A percentile compares a stretch with the other conserved stretches of the same genome.
Conservation (phyloP, 2,113 vertebrate genomes). For the Thamnophis sirtalis region DNA sequence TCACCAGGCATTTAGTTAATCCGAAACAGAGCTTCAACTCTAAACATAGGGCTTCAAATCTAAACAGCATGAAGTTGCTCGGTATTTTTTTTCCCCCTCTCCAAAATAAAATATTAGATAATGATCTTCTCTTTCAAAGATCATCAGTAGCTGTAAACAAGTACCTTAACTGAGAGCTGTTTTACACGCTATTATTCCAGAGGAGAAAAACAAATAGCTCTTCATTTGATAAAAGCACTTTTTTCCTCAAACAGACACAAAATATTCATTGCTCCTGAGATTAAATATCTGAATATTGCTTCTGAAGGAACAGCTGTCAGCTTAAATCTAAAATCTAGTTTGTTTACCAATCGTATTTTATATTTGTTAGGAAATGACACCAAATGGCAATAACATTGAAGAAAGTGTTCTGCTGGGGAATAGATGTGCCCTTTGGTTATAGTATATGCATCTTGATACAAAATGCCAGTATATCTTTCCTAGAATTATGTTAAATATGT, state of each 20-base stretch:
- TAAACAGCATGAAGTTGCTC: slow-evolving; percentile 32
- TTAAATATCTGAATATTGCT: slow-evolving; percentile 77
- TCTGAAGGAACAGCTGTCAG: slow-evolving; percentile 80
- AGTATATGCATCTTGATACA: slow-evolving; percentile 80
- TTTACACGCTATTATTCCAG: slow-evolving; percentile 45
- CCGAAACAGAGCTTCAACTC: not conserved
- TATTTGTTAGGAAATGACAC: slow-evolving; percentile 84
- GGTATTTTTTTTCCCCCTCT: not conserved
- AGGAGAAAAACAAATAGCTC: slow-evolving; percentile 33
- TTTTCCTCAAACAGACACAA: slow-evolving; percentile 64
- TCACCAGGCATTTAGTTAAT: slow-evolving; percentile 5
- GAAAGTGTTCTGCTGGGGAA: slow-evolving; percentile 84
- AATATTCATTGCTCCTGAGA: slow-evolving; percentile 70
- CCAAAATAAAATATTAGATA: slow-evolving; percentile 61
- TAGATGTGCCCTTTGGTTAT: slow-evolving; percentile 84
- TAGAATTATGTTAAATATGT: slow-evolving; percentile 90
- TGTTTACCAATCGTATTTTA: slow-evolving; percentile 78
- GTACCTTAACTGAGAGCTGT: slow-evolving; percentile 43
- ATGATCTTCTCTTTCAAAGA: slow-evolving; percentile 53
- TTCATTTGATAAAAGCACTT: slow-evolving; percentile 54
- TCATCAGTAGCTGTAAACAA: slow-evolving; percentile 32
- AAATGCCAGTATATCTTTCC: slow-evolving; percentile 83
- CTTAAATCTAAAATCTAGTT: slow-evolving; percentile 84
- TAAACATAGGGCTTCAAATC: slow-evolving; percentile 1
- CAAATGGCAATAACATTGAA: slow-evolving; percentile 88